Conservation (phyloP, 1,140 invertebrate species). For the Zaprionus camerounensis region DNA sequence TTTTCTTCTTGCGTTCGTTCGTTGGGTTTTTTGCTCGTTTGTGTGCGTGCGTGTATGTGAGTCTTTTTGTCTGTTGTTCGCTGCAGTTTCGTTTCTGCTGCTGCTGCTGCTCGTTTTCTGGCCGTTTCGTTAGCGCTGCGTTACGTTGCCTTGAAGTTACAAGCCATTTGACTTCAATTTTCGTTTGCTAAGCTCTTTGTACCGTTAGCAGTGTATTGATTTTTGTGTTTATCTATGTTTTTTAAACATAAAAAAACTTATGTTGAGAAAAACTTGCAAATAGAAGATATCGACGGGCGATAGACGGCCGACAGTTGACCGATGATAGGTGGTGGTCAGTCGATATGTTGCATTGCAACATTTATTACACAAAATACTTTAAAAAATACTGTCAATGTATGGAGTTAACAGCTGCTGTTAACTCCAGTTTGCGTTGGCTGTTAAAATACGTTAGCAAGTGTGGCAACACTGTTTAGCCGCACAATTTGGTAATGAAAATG, state of each 20-base stretch:
- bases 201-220: constrained; percentile 43
- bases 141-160: constrained; percentile 19
- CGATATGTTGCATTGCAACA: constrained; percentile 8
- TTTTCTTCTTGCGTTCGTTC: constrained; percentile 18
- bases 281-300: constrained; percentile 44
- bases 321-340: constrained; percentile 21
- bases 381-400: constrained; percentile 7
- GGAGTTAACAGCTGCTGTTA: background rate
- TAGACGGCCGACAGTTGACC: constrained; percentile 37
- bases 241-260: constrained; percentile 66
- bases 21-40: constrained; percentile 18
- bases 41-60: constrained; percentile 41
- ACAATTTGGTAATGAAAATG: background rate
- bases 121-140: constrained; percentile 27
- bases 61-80: constrained; percentile 45
- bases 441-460: background rate
- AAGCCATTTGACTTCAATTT: constrained; percentile 22
- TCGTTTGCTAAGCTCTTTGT: constrained; percentile 22
- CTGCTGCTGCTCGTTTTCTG: constrained; percentile 27
- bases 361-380: constrained; percentile 12
- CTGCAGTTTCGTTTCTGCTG: constrained; percentile 5
- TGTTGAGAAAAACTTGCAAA: constrained; percentile 51
- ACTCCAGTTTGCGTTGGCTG: constrained; percentile 1
- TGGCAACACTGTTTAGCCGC: background rate
- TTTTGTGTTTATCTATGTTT: constrained; percentile 61